A percentile compares a stretch with the other conserved stretches of the same genome.
phyloP scores from a whole-genome alignment of 2,797 vertebrate genomes.

The Sebastes baramenuke region DNA sequence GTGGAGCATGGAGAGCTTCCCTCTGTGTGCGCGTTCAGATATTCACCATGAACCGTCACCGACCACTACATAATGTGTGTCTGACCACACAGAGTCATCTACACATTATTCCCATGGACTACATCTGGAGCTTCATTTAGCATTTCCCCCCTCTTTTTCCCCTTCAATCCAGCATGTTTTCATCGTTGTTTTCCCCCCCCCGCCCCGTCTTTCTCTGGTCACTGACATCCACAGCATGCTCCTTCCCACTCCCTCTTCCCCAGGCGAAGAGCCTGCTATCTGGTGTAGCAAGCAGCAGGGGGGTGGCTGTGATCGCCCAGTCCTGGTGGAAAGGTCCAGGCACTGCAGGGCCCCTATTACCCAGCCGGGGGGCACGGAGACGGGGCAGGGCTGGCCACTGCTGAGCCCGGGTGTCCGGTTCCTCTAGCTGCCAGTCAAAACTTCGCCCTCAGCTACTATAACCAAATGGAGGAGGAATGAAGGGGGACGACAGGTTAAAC shows the following conservation, averaged over 20 bases:
- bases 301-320: conserved; percentile 62
- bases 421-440: conserved; percentile 82
- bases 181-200: background rate
- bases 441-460: conserved; percentile 73
- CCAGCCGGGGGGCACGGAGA: conserved; percentile 75
- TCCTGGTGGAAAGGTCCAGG: conserved; percentile 75
- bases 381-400: conserved; percentile 75
- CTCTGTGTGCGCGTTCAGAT: conserved; percentile 9
- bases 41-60: background rate
- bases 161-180: conserved; percentile 57
- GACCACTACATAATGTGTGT: conserved; percentile 16
- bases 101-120: conserved; percentile 43
- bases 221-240: conserved; percentile 77
- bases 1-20: background rate
- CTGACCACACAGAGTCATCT: conserved; percentile 41
- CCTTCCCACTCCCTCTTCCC: conserved; percentile 72
- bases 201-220: conserved; percentile 60
- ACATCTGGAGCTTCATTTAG: conserved; percentile 59
- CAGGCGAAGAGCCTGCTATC: conserved; percentile 71
- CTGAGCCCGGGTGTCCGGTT: conserved; percentile 80
- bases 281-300: conserved; percentile 63
- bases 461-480: conserved; percentile 67
- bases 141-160: conserved; percentile 14
- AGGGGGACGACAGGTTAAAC: conserved; percentile 76
- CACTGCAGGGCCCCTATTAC: conserved; percentile 71